Percentiles rank a stretch among this genome's conserved stretches.
Evolutionary conservation across 1,140 invertebrate species (phyloP).

Genomic region (Panonychus citri): DNA sequence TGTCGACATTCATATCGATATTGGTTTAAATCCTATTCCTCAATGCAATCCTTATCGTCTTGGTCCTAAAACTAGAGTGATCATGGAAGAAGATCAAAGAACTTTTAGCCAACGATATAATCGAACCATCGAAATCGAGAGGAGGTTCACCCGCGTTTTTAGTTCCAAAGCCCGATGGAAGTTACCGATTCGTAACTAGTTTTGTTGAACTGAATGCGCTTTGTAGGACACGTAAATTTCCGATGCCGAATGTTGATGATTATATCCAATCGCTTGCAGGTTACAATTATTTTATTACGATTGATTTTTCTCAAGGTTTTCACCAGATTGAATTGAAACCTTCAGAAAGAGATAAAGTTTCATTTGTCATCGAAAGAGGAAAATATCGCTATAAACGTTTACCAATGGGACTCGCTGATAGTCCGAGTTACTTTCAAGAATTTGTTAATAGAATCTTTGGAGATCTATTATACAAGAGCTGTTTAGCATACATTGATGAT

Average conservation of each 20-base stretch:
- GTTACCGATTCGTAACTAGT: no score
- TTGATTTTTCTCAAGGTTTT: conserved; percentile 21
- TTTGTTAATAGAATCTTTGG: conserved; percentile 15
- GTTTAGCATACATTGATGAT: conserved; percentile 17
- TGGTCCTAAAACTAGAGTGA: no score
- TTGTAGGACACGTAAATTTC: conserved; percentile 26
- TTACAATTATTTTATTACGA: not conserved
- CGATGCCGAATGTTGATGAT: conserved; percentile 24
- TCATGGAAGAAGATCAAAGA: no score
- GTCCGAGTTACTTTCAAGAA: conserved; percentile 21
- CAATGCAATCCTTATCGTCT: no score
- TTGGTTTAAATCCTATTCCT: no score
- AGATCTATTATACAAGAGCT: conserved; percentile 2
- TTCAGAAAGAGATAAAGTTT: conserved; percentile 16
- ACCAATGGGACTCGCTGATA: conserved; percentile 24
- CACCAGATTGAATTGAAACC: conserved; percentile 19
- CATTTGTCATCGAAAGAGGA: conserved; percentile 5
- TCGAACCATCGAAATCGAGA: no score
- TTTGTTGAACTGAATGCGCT: conserved; percentile 17
- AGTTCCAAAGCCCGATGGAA: no score
- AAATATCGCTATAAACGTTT: conserved; percentile 14
- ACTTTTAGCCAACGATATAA: no score
- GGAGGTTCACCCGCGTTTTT: no score
- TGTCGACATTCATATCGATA: no score
- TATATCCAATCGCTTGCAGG: conserved; percentile 6